Evolutionary conservation across 2,797 vertebrate genomes (phyloP), one percentile per base, ranked within the genome.

Genomic region (Netta rufina): DNA sequence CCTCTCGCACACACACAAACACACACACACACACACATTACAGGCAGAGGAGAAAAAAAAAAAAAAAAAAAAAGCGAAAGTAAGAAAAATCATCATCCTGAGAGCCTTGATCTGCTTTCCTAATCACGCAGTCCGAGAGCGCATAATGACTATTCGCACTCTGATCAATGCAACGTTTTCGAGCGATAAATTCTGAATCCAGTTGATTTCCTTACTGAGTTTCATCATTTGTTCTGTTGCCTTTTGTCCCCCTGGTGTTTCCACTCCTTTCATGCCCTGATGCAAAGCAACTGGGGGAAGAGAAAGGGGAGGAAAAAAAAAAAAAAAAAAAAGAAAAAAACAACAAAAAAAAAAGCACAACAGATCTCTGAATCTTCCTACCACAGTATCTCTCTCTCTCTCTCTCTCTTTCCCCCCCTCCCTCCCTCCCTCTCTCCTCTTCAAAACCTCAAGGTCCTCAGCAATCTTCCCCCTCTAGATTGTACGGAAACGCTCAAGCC

Each of bases 121-220:
- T 73, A 90, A 92, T 89, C 96, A 91, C 91, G 78, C 95, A 91
- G 90, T 58, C 94, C 96, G 60, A 88, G 82, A 96, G 97, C 94
- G 92, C 92, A 30, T 90, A 77, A 92, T 89, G 91, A 91, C 90
- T 93, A 24, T 84, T 92, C 95, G 64, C 84, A 72, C 80, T 71
- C 92, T 91, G 94, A 96, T 97, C 97, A 97, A 97, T 96, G 96
- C 96, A 87, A 92, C 54, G 25, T 72, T 96, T 96, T 61, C 75
- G 76, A 97, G 97, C 96, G 65, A 87, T 94, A 96, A 95, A 97
- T 97, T 89, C 96, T 81, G 84, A 94, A 97, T 94, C 96, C 96
- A 95, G 94, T 97, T 96, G 95, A 96, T 96, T 96, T 96, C 94
- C 97, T 96, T 96, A 97, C 97, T 97, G 95, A 97, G 97, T 96